Conservation (phyloP, 2,888 invertebrate species). For the Loripinus fragilis region DNA sequence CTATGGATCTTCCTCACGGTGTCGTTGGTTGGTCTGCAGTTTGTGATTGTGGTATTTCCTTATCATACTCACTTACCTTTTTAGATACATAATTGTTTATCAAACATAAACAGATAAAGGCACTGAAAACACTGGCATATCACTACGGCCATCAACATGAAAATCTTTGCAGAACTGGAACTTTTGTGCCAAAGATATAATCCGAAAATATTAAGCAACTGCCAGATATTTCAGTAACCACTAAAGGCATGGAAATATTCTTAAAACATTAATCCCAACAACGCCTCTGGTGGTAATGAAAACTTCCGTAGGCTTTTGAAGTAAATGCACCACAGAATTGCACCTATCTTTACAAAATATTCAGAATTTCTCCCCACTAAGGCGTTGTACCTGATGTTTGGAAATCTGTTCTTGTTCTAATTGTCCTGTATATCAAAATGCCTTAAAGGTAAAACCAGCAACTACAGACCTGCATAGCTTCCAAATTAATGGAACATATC, state of each 20-base stretch:
- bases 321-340: constrained; percentile 32
- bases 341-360: constrained; percentile 29
- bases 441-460: constrained; percentile 32
- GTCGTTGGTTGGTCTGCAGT: no score
- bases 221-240: neutral
- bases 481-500: constrained; percentile 44
- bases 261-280: constrained; percentile 2
- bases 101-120: no score
- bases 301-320: constrained; percentile 22
- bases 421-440: constrained; percentile 35
- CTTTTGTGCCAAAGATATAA: neutral
- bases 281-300: constrained; percentile 7
- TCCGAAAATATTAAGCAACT: neutral
- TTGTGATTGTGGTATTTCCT: no score
- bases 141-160: neutral
- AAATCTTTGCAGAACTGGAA: neutral
- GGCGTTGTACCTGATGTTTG: constrained; percentile 38
- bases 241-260: neutral
- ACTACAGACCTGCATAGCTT: constrained; percentile 40
- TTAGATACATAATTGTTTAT: no score
- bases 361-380: constrained; percentile 24
- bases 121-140: no score
- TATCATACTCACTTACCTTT: no score
- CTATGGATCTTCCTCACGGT: no score
- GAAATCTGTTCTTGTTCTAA: constrained; percentile 23